phyloP scores from a whole-genome alignment of 2,888 invertebrate genomes.

The Phyto melanocephala region DNA sequence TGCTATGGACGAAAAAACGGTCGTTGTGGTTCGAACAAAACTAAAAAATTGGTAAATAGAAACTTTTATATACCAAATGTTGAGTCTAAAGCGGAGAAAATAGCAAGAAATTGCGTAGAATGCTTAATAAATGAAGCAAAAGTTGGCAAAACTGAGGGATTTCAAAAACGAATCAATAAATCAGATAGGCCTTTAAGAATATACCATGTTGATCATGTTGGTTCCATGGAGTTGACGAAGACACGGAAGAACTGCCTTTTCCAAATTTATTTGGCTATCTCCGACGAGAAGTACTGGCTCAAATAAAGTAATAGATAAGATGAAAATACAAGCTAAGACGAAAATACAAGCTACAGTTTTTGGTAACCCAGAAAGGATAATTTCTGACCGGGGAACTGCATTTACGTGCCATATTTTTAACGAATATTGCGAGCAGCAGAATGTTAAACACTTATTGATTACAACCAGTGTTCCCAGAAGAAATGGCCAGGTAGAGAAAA shows the following conservation, averaged over 20 bases:
- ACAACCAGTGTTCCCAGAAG: conserved; percentile 70
- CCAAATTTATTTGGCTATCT: conserved; percentile 74
- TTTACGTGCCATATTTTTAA: conserved; percentile 74
- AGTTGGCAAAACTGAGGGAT: conserved; percentile 67
- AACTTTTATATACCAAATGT: conserved; percentile 65
- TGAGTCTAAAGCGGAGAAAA: conserved; percentile 1
- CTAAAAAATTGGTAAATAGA: conserved; percentile 65
- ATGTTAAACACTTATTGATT: conserved; percentile 68
- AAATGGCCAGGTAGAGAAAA: conserved; percentile 73
- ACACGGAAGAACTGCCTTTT: conserved; percentile 74
- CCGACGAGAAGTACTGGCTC: conserved; percentile 68
- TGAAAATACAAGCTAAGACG: conserved; percentile 52
- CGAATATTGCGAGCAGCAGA: conserved; percentile 70
- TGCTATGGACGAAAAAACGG: no score
- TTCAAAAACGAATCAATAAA: conserved; percentile 43
- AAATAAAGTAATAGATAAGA: conserved; percentile 69
- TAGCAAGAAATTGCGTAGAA: conserved; percentile 50
- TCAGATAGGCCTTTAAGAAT: conserved; percentile 63
- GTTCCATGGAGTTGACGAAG: conserved; percentile 70
- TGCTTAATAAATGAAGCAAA: conserved; percentile 33
- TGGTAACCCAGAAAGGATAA: conserved; percentile 69
- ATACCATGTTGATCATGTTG: conserved; percentile 73
- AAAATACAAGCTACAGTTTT: conserved; percentile 46
- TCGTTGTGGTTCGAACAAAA: no score
- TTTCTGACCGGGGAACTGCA: conserved; percentile 74